Base-by-base conservation (phyloP, 2,797 vertebrate species). In the Mormyrops attenuatus region DNA sequence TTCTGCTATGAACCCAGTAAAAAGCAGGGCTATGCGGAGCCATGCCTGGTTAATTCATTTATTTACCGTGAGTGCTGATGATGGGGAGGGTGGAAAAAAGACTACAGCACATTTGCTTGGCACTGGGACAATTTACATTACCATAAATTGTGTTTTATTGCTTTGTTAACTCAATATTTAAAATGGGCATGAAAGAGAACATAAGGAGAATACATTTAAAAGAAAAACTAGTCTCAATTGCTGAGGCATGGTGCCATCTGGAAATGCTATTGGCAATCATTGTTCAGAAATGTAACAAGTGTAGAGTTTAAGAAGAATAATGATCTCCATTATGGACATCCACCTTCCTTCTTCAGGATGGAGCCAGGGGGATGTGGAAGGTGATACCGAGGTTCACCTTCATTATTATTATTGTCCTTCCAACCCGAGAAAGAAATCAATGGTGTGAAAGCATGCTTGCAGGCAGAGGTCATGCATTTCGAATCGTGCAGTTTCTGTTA, bases 121-220 rank as follows among this genome's bases (percentile, higher is more conserved):
- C 77, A n/a, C 17, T 47, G 20, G 34, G 38, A 47, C 34, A 82
- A 47, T 47, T 41, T 82, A 47, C 47, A 82, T 82, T 0, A 47
- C 77, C 77, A 82, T 82, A 82, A 80, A 82, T 82, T 47, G 77
- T 82, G 77, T 47, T 82, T 82, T 82, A 82, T 82, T 82, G 34
- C 77, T 82, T 82, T 73, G 66, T 73, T 73, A 73, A 73, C 66
- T 38, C 66, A 73, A 73, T 73, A 73, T 73, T 73, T 73, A 6
- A 38, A 38, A 73, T 34, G 5, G 30, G 66, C 66, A 6, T 73
- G 66, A 38, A 73, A 73, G 30, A 73, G 66, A 73, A 73, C 66
- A 38, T 38, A 73, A 73, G 66, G 66, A 73, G 30, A 73, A 73
- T 17, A 73, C 66, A 38, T 73, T 73, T 38, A 73, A 73, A 73